Conservation (phyloP, 2,888 invertebrate species). For the Lycia hirtaria region DNA sequence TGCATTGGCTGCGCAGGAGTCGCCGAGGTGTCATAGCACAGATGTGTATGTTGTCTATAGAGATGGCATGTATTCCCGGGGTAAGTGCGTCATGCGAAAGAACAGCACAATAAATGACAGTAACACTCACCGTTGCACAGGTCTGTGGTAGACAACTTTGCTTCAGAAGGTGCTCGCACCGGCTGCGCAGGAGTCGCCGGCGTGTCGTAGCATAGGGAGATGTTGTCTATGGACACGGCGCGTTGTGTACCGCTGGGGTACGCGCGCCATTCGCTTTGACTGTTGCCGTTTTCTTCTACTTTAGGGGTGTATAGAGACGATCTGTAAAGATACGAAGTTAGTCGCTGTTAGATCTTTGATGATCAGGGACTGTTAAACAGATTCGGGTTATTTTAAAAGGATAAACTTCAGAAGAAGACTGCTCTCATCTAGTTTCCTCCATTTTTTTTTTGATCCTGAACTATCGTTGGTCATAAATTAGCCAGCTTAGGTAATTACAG, state of each 20-base stretch:
- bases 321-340: conserved; percentile 62
- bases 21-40: too few relatives aligned
- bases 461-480: too few relatives aligned
- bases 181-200: conserved; percentile 63
- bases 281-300: conserved; percentile 84
- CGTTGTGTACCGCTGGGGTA: conserved; percentile 77
- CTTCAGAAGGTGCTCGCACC: conserved; percentile 73
- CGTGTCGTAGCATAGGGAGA: conserved; percentile 80
- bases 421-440: too few relatives aligned
- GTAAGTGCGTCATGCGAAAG: too few relatives aligned
- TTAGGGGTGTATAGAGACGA: conserved; percentile 90
- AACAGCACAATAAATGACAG: neutral
- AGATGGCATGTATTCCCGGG: too few relatives aligned
- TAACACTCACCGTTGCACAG: conserved; percentile 69
- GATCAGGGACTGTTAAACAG: too few relatives aligned
- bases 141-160: conserved; percentile 65
- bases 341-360: neutral
- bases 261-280: conserved; percentile 69
- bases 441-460: too few relatives aligned
- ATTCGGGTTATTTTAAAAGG: too few relatives aligned
- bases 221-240: conserved; percentile 88
- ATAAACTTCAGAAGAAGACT: too few relatives aligned
- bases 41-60: too few relatives aligned
- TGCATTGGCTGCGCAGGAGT: too few relatives aligned
- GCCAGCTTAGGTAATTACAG: too few relatives aligned